Percentiles rank a stretch among this genome's conserved stretches.
Conservation (phyloP, 2,797 vertebrate genomes). For the Crypturellus tataupa region DNA sequence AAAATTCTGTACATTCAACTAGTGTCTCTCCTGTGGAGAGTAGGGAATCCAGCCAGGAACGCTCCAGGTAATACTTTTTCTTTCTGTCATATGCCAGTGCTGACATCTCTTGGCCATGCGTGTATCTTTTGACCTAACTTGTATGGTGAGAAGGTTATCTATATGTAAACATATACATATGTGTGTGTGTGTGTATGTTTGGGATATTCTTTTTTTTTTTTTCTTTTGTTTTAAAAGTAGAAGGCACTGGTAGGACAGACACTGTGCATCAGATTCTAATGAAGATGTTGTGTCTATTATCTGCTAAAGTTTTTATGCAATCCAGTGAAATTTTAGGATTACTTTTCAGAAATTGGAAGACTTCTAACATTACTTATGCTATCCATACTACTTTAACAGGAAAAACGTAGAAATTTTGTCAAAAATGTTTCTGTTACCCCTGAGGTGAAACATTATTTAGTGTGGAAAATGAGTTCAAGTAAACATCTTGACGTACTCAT, state of each 20-base stretch:
- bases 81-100: background rate
- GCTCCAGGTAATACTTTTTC: conserved; percentile 85
- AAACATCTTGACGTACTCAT: background rate
- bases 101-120: background rate
- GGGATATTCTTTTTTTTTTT: no score
- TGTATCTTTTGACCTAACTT: background rate
- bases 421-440: background rate
- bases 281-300: background rate
- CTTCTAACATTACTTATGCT: background rate
- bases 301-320: background rate
- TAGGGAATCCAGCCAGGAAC: conserved; percentile 90
- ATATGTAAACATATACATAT: background rate
- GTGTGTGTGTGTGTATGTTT: no score
- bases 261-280: background rate
- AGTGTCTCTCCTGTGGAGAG: conserved; percentile 91
- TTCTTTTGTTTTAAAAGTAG: background rate
- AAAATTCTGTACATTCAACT: conserved; percentile 79
- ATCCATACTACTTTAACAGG: background rate
- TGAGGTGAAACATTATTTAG: background rate
- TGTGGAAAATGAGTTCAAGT: background rate
- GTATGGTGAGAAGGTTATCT: background rate
- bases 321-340: background rate
- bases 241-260: background rate
- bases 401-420: background rate
- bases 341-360: background rate